Evolutionary conservation across 2,797 vertebrate genomes (phyloP).

Genomic region (Halcyon leucocephala): DNA sequence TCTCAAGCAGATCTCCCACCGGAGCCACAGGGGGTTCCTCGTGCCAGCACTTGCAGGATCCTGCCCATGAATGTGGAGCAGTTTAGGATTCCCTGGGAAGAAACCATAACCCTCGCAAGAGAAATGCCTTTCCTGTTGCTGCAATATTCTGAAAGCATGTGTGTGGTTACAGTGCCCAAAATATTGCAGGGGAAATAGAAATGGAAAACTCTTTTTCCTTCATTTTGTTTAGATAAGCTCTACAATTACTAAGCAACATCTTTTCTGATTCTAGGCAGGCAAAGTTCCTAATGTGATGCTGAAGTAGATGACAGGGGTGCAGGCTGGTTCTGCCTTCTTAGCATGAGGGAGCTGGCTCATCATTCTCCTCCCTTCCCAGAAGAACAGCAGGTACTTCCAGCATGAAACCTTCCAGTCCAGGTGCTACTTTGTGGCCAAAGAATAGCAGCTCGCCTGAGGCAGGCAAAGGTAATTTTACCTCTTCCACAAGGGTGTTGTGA

Average conservation of each 20-base stretch:
- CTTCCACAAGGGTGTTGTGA: neutral
- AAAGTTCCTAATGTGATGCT: accelerated
- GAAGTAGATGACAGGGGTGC: neutral
- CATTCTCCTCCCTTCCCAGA: neutral
- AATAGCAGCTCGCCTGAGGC: neutral
- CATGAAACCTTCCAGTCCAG: neutral
- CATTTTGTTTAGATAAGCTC: neutral
- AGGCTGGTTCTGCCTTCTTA: neutral
- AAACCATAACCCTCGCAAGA: neutral
- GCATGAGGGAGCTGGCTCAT: accelerated
- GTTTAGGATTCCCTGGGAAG: neutral
- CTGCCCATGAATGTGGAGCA: neutral
- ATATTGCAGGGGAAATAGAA: neutral
- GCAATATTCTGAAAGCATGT: neutral
- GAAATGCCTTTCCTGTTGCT: neutral
- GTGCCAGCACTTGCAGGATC: neutral
- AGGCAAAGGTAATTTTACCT: neutral
- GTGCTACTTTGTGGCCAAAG: neutral
- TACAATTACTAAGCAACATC: neutral
- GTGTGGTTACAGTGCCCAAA: neutral
- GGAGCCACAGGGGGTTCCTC: neutral
- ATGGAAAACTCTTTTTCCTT: neutral
- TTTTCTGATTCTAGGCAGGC: neutral
- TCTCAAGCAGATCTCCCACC: neutral
- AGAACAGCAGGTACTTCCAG: neutral